phyloP scores from a whole-genome alignment of 2,113 vertebrate genomes.

The Grus americana region DNA sequence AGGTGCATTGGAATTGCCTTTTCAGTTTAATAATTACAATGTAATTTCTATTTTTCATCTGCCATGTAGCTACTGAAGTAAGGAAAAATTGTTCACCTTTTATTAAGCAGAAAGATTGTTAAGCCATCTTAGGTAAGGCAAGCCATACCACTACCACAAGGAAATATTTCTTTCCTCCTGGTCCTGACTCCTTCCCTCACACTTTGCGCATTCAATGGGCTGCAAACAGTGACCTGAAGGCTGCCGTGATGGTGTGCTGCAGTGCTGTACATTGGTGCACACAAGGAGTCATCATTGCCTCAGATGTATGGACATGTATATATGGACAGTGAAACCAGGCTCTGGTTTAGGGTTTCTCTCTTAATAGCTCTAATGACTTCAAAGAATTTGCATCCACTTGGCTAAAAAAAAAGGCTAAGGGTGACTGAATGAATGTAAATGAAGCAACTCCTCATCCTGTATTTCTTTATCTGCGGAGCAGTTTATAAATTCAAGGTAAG shows the following conservation, averaged over 20 bases:
- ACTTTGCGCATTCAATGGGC: fast-evolving
- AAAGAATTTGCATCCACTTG: constrained; percentile 5
- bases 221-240: neutral
- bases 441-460: constrained; percentile 11
- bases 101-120: neutral
- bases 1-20: neutral
- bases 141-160: no score
- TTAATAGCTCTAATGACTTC: neutral
- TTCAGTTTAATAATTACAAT: neutral
- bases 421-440: constrained; percentile 28
- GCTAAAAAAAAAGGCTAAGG: neutral
- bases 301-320: fast-evolving
- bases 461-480: constrained; percentile 43
- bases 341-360: neutral
- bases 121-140: neutral
- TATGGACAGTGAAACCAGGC: neutral
- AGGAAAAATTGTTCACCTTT: neutral
- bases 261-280: neutral
- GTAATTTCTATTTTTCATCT: neutral
- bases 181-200: neutral
- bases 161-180: neutral
- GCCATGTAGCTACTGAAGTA: neutral
- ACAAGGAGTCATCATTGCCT: neutral
- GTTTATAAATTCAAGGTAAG: constrained; percentile 68
- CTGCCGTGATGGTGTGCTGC: neutral